These are phyloP conservation scores for Eurytemora carolleeae DNA, from an alignment of 1,140 invertebrate species.

Conservation along the genomic window DNA sequence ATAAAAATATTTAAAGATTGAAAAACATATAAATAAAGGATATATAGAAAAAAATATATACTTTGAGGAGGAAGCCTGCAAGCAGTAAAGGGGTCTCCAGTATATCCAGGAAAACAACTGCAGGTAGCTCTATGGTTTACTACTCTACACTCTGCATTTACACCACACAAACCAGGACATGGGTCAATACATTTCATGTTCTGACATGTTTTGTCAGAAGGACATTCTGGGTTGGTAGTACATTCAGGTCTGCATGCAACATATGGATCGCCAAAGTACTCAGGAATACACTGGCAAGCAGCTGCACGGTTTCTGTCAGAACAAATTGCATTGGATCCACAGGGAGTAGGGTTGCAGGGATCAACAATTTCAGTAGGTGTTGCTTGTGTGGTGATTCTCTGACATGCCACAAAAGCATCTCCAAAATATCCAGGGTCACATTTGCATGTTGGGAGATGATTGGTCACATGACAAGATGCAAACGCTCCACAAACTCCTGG, in stretches of 20 bases:
- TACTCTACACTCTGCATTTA: constrained; percentile 51
- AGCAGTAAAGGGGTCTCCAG: constrained; percentile 46
- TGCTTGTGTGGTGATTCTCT: constrained; percentile 2
- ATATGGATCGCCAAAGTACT: constrained; percentile 43
- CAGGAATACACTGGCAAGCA: constrained; percentile 40
- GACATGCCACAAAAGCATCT: constrained; percentile 22
- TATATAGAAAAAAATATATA: constrained; percentile 1
- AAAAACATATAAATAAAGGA: not conserved
- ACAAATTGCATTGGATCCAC: constrained; percentile 44
- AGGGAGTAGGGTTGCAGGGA: constrained; percentile 16
- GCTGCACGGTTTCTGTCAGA: constrained; percentile 38
- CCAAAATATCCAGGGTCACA: constrained; percentile 20
- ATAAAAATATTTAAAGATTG: not conserved
- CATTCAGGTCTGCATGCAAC: constrained; percentile 57
- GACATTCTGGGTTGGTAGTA: constrained; percentile 51
- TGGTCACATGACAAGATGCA: constrained; percentile 19
- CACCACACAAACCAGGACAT: constrained; percentile 48
- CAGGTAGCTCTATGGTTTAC: constrained; percentile 44
- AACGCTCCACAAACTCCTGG: constrained; percentile 21
- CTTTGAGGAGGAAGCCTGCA: constrained; percentile 26
- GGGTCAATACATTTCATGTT: constrained; percentile 49
- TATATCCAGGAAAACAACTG: constrained; percentile 55
- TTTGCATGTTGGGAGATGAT: constrained; percentile 19
- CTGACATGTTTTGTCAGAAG: constrained; percentile 46
- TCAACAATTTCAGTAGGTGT: constrained; percentile 17